Conservation (phyloP, 2,888 invertebrate genomes). For the Bombyx huttoni region DNA sequence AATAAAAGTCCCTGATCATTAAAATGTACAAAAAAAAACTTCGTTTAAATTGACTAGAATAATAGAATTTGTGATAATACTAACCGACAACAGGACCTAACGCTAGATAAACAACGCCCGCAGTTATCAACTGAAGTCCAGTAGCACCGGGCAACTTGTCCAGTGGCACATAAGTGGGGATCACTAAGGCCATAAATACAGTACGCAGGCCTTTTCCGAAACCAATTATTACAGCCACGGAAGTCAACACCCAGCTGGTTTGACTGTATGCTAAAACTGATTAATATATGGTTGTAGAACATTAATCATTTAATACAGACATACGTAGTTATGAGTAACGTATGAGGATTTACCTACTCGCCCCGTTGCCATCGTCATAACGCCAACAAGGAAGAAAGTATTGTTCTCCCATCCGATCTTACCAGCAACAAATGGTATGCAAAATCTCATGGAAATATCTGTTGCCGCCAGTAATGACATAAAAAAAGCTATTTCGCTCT, state of each 20-base stretch:
- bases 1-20: too few species aligned
- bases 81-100: constrained; percentile 79
- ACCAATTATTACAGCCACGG: constrained; percentile 77
- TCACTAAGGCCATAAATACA: constrained; percentile 81
- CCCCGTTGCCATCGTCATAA: constrained; percentile 76
- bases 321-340: neutral
- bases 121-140: constrained; percentile 77
- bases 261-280: constrained; percentile 75
- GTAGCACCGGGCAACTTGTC: constrained; percentile 79
- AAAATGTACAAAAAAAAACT: too few species aligned
- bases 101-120: constrained; percentile 74
- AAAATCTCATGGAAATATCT: constrained; percentile 76
- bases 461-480: constrained; percentile 79
- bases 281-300: neutral
- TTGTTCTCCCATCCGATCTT: constrained; percentile 80
- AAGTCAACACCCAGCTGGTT: constrained; percentile 65
- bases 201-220: constrained; percentile 80
- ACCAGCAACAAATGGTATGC: constrained; percentile 78
- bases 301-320: neutral
- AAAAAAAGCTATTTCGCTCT: constrained; percentile 75
- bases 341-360: constrained; percentile 68
- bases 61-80: constrained; percentile 8
- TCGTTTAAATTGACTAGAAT: too few species aligned
- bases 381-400: constrained; percentile 79
- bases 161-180: constrained; percentile 79